Evolutionary conservation across 2,888 invertebrate species (phyloP).

Genomic region (Xestia ashworthii): DNA sequence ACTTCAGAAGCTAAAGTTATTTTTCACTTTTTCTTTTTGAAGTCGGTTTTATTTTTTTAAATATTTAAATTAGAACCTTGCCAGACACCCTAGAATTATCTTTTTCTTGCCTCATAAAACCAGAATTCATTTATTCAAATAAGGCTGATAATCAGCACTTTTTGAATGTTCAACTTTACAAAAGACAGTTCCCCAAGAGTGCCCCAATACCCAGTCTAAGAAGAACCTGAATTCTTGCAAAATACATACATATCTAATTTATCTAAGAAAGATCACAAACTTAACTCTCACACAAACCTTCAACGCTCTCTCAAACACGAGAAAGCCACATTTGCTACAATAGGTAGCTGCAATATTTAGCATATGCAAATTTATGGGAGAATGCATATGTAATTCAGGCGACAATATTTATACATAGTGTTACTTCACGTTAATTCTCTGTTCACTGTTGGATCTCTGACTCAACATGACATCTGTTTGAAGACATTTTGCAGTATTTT

Average conservation of each 20-base stretch:
- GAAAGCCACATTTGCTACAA: constrained; percentile 57
- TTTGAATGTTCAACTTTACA: no score
- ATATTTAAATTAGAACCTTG: no score
- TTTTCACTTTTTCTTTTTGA: no score
- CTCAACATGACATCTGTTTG: constrained; percentile 56
- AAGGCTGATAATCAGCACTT: no score
- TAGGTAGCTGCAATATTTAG: constrained; percentile 54
- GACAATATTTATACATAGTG: constrained; percentile 65
- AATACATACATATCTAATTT: background rate
- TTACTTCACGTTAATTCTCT: constrained; percentile 60
- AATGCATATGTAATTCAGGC: constrained; percentile 66
- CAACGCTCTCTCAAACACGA: constrained; percentile 34
- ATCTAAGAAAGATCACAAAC: background rate
- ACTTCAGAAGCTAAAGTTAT: no score
- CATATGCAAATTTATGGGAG: constrained; percentile 67
- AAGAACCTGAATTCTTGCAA: background rate
- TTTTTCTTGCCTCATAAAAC: no score
- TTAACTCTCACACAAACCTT: constrained; percentile 1
- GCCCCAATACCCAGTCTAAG: background rate
- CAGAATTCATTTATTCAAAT: no score
- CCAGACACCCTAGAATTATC: background rate
- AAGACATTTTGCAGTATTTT: constrained; percentile 24
- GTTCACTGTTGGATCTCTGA: constrained; percentile 50
- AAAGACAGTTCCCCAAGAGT: no score
- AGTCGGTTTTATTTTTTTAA: no score